phyloP scores from a whole-genome alignment of 2,113 vertebrate genomes.

The Malurus elegans region DNA sequence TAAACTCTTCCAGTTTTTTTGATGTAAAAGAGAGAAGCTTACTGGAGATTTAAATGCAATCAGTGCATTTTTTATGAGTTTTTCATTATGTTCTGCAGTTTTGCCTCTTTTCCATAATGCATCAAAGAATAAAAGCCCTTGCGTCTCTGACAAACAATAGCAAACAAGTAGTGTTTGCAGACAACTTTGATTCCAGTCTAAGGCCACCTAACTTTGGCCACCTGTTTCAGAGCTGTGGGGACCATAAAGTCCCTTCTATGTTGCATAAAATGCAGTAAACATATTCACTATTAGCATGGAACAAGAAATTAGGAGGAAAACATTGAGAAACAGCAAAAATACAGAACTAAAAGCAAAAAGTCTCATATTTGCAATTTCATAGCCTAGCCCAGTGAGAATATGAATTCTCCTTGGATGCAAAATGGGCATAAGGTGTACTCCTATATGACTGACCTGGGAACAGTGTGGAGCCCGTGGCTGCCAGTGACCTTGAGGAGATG shows the following conservation, averaged over 20 bases:
- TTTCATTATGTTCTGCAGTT: not conserved
- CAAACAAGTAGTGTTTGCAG: not conserved
- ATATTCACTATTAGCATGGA: not conserved
- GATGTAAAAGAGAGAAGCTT: not conserved
- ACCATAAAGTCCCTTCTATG: not conserved
- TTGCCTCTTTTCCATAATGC: not conserved
- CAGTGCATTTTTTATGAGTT: slow-evolving; percentile 3
- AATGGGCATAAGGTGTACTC: not conserved
- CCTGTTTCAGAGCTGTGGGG: not conserved
- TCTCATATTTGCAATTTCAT: not conserved
- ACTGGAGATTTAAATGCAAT: not conserved
- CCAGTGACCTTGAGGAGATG: not conserved
- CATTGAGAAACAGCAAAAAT: not conserved
- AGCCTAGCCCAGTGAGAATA: not conserved
- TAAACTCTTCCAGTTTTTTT: not conserved
- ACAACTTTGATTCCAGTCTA: slow-evolving; percentile 13
- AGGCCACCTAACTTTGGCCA: not conserved
- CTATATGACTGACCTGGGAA: not conserved
- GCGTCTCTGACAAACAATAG: not conserved
- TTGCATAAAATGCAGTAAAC: not conserved
- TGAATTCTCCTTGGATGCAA: not conserved
- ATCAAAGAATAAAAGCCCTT: not conserved
- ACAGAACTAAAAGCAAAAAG: not conserved
- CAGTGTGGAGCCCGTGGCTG: not conserved
- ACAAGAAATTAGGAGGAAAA: not conserved